phyloP scores from a whole-genome alignment of 2,888 invertebrate species.

The Exocentrus adspersus region DNA sequence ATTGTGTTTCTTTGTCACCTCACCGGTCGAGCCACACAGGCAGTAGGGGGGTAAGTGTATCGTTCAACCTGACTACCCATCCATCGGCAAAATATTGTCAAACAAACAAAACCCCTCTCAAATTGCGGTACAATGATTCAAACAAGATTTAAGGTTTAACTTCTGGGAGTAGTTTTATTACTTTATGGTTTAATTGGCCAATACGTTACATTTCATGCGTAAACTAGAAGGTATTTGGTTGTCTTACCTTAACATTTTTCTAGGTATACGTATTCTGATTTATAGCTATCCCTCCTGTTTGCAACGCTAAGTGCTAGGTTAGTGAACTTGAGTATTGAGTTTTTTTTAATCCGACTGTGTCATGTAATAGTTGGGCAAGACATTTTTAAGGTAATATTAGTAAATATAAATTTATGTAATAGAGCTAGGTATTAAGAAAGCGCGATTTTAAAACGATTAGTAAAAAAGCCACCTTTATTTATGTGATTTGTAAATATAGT shows the following conservation, averaged over 20 bases:
- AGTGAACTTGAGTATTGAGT: conserved; percentile 30
- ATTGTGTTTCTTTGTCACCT: conserved; percentile 21
- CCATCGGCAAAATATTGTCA: conserved; percentile 31
- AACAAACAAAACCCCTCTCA: conserved; percentile 35
- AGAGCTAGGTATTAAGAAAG: conserved; percentile 23
- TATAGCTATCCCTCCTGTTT: conserved; percentile 29
- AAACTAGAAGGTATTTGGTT: conserved; percentile 20
- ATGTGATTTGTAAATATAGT: conserved; percentile 27
- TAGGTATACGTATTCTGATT: conserved; percentile 30
- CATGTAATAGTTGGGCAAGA: conserved; percentile 26
- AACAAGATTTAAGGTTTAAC: conserved; percentile 32
- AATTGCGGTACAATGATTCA: conserved; percentile 28
- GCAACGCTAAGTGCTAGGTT: conserved; percentile 25
- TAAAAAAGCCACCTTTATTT: conserved; percentile 24
- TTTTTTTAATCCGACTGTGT: conserved; percentile 15
- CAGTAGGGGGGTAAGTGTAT: conserved; percentile 37
- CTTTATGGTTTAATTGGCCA: conserved; percentile 43
- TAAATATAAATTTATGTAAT: conserved; percentile 30
- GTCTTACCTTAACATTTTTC: conserved; percentile 32
- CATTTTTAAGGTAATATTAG: conserved; percentile 28
- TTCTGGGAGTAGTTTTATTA: conserved; percentile 25
- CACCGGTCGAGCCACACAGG: conserved; percentile 27
- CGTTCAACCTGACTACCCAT: conserved; percentile 33
- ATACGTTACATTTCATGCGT: conserved; percentile 34
- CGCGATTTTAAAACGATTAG: conserved; percentile 22